Conservation (phyloP, 2,888 invertebrate genomes). For the Nephrocerus scutellatus region DNA sequence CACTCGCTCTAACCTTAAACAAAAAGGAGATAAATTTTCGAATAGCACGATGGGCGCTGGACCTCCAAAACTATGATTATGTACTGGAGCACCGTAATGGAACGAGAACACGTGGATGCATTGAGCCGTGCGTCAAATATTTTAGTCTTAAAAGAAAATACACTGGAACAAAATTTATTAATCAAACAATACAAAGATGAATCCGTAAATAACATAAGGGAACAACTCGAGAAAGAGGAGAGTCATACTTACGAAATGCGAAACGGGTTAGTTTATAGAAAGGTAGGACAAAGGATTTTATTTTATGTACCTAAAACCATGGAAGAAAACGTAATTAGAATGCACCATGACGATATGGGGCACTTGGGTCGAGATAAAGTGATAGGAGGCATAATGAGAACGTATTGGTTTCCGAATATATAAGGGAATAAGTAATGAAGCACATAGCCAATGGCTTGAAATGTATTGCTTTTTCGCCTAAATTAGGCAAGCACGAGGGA, state of each 20-base stretch:
- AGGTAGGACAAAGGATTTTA: slow-evolving; percentile 1
- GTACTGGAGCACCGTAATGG: slow-evolving; percentile 8
- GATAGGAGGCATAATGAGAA: not conserved
- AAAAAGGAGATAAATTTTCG: slow-evolving; percentile 11
- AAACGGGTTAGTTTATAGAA: slow-evolving; percentile 14
- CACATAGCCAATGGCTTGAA: slow-evolving; percentile 4
- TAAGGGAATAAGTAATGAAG: slow-evolving; percentile 1
- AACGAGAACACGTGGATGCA: slow-evolving; percentile 5
- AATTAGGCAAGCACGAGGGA: slow-evolving; percentile 20
- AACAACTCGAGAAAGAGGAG: too few species aligned
- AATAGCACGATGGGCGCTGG: slow-evolving; percentile 8
- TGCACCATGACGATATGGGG: slow-evolving; percentile 7
- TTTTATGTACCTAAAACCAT: too few species aligned
- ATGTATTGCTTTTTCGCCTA: slow-evolving; percentile 7
- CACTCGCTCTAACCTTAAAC: slow-evolving; percentile 1
- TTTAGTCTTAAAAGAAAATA: slow-evolving; percentile 14
- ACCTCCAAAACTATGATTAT: slow-evolving; percentile 4
- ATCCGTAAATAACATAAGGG: not conserved
- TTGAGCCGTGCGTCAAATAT: slow-evolving; percentile 10
- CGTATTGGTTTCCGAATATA: slow-evolving; percentile 13
- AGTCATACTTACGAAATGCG: slow-evolving; percentile 1
- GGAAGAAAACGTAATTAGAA: slow-evolving; percentile 1
- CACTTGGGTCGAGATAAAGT: slow-evolving; percentile 8
- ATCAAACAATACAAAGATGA: slow-evolving; percentile 13
- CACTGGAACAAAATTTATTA: slow-evolving; percentile 12